phyloP scores from a whole-genome alignment of 2,113 vertebrate species.

The Atlantisia rogersi region DNA sequence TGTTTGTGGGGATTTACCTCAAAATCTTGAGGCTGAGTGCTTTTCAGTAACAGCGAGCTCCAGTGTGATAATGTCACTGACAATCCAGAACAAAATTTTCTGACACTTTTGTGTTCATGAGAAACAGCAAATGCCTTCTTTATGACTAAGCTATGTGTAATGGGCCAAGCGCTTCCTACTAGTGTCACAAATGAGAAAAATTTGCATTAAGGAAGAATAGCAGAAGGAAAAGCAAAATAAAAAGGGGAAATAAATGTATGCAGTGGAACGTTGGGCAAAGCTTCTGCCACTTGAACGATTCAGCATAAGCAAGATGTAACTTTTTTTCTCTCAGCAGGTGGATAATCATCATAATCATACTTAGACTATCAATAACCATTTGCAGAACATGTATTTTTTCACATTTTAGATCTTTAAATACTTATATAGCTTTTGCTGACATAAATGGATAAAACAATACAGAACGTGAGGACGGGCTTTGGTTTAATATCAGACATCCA shows the following conservation, averaged over 20 bases:
- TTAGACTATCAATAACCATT: constrained; percentile 16
- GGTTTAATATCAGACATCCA: not conserved
- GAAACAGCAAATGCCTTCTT: constrained; percentile 54
- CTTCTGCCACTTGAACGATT: not conserved
- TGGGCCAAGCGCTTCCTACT: constrained; percentile 5
- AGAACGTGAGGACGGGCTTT: not conserved
- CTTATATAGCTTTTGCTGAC: not conserved
- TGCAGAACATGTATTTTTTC: not conserved
- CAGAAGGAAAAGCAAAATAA: constrained; percentile 30
- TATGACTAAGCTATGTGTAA: constrained; percentile 48
- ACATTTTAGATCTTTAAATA: constrained; percentile 20
- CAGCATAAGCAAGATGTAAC: not conserved
- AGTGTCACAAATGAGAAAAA: constrained; percentile 52
- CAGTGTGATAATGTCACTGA: constrained; percentile 30
- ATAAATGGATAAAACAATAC: not conserved
- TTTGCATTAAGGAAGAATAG: constrained; percentile 50
- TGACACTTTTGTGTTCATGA: constrained; percentile 10
- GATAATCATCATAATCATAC: not conserved
- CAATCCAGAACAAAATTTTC: constrained; percentile 24
- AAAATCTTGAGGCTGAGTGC: constrained; percentile 8
- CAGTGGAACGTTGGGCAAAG: not conserved
- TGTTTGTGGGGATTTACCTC: constrained; percentile 21
- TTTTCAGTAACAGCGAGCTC: constrained; percentile 24
- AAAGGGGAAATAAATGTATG: not conserved
- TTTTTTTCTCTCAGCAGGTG: not conserved